phyloP scores from a whole-genome alignment of 2,797 vertebrate genomes.

The Tinamus major region DNA sequence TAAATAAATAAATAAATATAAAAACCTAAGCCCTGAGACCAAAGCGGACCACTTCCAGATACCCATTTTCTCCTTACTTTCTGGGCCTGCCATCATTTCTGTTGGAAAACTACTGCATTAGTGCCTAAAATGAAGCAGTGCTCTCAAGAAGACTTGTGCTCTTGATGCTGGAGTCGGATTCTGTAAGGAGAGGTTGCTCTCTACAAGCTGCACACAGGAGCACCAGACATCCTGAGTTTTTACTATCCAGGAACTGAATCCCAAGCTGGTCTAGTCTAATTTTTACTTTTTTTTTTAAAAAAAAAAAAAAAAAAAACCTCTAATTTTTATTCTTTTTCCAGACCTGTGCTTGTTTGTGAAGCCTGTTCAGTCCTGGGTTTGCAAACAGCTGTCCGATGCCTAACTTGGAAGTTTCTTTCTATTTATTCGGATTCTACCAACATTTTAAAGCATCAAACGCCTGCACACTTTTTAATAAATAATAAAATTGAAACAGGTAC shows the following conservation, averaged over 20 bases:
- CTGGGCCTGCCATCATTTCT: not conserved
- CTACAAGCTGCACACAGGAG: not conserved
- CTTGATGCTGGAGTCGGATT: accelerated
- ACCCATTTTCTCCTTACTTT: not conserved
- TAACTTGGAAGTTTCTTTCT: not conserved
- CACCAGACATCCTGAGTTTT: not conserved
- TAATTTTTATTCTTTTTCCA: not conserved
- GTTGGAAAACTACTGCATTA: not conserved
- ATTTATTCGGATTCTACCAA: not conserved
- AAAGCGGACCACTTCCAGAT: not conserved
- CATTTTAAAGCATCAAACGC: not conserved
- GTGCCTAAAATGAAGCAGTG: not conserved
- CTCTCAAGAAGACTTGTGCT: not conserved
- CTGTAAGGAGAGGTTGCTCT: not conserved
- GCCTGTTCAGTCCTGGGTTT: not conserved
- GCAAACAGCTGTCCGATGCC: not conserved
- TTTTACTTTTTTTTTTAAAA: not conserved
- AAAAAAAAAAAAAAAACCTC: too few species aligned
- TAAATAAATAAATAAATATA: not conserved
- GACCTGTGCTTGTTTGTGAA: accelerated
- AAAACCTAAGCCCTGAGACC: too few species aligned
- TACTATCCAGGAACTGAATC: not conserved
- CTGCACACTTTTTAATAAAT: too few species aligned
- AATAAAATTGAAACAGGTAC: not conserved
- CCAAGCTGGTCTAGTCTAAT: not conserved